phyloP scores from a whole-genome alignment of 2,888 invertebrate species.

The Rhagophthalmus giganteus region DNA sequence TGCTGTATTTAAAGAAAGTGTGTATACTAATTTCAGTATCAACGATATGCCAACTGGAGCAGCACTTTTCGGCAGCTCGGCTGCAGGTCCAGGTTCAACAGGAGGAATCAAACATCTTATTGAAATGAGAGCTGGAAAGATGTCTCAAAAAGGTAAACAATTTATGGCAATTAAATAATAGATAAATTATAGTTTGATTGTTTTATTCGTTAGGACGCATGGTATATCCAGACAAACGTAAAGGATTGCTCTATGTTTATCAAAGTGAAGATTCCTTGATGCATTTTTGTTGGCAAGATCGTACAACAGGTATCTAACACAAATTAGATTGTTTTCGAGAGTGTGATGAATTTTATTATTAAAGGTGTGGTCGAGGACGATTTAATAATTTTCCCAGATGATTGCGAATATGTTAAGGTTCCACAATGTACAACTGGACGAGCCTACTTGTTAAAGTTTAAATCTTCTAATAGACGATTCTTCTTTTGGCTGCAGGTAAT shows the following conservation, averaged over 20 bases:
- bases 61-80: slow-evolving; percentile 75
- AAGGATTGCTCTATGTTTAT: slow-evolving; percentile 92
- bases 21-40: too few relatives aligned
- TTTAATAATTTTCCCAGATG: slow-evolving; percentile 97
- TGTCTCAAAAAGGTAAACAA: slow-evolving; percentile 81
- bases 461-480: slow-evolving; percentile 87
- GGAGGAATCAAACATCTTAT: slow-evolving; percentile 88
- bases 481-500: slow-evolving; percentile 98
- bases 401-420: slow-evolving; percentile 94
- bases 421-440: slow-evolving; percentile 95
- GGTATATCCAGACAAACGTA: slow-evolving; percentile 92
- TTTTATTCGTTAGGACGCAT: slow-evolving; percentile 60
- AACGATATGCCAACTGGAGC: slow-evolving; percentile 66
- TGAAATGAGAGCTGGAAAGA: slow-evolving; percentile 95
- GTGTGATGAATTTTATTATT: slow-evolving; percentile 8
- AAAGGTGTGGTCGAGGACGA: slow-evolving; percentile 92
- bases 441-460: slow-evolving; percentile 94
- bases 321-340: slow-evolving; percentile 1
- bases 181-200: background rate
- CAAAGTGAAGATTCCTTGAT: slow-evolving; percentile 97
- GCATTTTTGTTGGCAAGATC: slow-evolving; percentile 99
- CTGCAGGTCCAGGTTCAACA: slow-evolving; percentile 76
- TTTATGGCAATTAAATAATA: background rate
- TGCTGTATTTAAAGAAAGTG: too few relatives aligned
- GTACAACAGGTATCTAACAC: slow-evolving; percentile 63